Conservation (phyloP, 2,888 invertebrate species). For the Papilio demoleus region DNA sequence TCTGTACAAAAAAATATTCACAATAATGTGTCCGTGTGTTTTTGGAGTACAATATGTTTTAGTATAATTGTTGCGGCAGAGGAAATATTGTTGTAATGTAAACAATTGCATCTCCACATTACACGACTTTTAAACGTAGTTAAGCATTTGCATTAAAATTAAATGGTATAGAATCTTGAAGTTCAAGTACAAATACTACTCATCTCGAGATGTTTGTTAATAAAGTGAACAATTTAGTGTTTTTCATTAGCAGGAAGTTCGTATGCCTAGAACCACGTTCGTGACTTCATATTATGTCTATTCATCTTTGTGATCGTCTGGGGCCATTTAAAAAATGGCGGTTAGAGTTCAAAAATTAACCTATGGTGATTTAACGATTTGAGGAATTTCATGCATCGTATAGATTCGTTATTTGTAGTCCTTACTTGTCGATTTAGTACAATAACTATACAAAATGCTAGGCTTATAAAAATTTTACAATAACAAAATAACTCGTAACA, state of each 20-base stretch:
- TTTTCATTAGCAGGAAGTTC: not conserved
- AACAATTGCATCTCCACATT: not conserved
- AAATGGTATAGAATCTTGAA: not conserved
- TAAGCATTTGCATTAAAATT: not conserved
- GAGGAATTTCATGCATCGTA: too few species aligned
- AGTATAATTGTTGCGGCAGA: not conserved
- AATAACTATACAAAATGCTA: too few species aligned
- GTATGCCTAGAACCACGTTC: not conserved
- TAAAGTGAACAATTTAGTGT: conserved; percentile 7
- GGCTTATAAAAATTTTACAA: too few species aligned
- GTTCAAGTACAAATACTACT: not conserved
- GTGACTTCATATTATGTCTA: not conserved
- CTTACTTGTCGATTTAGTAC: too few species aligned
- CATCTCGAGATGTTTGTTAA: conserved; percentile 1
- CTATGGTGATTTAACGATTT: too few species aligned
- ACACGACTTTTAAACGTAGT: not conserved
- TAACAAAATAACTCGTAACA: too few species aligned
- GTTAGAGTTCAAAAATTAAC: too few species aligned
- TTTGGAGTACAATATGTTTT: not conserved
- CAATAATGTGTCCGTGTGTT: too few species aligned
- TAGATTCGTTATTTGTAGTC: too few species aligned
- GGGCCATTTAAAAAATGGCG: not conserved
- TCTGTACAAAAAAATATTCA: too few species aligned
- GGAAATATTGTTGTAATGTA: not conserved
- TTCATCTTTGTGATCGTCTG: not conserved